Evolutionary conservation across 2,113 vertebrate species (phyloP).

Genomic region (Charina bottae): DNA sequence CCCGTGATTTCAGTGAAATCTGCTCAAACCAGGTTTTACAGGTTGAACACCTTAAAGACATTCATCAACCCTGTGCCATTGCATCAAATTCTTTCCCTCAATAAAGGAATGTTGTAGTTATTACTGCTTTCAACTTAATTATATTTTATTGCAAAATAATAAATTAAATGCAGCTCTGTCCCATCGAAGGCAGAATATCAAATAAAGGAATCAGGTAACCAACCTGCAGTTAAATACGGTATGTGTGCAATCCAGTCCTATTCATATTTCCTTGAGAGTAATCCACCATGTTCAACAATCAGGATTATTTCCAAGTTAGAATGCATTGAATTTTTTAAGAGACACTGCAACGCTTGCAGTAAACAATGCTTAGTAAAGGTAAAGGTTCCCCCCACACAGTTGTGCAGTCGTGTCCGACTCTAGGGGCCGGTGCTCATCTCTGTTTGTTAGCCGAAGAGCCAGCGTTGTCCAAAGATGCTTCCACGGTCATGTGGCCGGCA

Average conservation of each 20-base stretch:
- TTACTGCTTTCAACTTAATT: neutral
- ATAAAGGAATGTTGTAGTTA: accelerated
- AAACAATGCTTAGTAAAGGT: neutral
- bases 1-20: neutral
- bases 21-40: neutral
- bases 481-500: too few species aligned
- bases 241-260: neutral
- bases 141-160: neutral
- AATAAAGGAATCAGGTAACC: neutral
- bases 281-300: neutral
- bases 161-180: neutral
- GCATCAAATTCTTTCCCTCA: neutral
- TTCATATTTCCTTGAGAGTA: neutral
- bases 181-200: neutral
- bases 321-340: neutral
- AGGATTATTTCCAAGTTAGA: neutral
- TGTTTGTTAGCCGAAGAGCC: too few species aligned
- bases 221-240: neutral
- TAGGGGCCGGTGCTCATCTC: too few species aligned
- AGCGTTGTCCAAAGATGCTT: too few species aligned
- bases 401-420: too few species aligned
- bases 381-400: too few species aligned
- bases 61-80: accelerated
- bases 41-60: accelerated
- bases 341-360: neutral